Percentiles rank a stretch among this genome's conserved stretches.
Conservation (phyloP, 2,113 vertebrate genomes). For the Dipodomys merriami region DNA sequence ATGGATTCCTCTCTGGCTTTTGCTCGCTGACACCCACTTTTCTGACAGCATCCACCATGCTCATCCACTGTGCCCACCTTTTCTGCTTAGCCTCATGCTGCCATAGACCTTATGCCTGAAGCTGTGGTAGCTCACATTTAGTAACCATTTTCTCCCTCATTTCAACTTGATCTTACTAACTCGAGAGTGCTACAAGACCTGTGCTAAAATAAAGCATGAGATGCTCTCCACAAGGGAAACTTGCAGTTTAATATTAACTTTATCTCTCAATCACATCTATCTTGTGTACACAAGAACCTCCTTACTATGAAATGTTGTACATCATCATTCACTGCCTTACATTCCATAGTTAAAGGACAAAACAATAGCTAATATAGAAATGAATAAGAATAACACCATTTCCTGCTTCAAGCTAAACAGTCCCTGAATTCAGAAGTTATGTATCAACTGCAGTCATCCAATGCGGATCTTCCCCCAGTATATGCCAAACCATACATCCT, state of each 20-base stretch:
- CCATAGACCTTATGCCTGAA: not conserved
- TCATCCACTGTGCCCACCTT: not conserved
- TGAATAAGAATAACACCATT: not conserved
- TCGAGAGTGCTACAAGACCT: not conserved
- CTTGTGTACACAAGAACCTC: not conserved
- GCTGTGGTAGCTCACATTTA: not conserved
- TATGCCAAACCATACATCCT: not conserved
- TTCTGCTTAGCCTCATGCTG: not conserved
- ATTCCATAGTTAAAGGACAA: constrained; percentile 29
- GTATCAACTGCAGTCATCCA: not conserved
- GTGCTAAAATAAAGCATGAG: constrained; percentile 41
- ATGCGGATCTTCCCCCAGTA: not conserved
- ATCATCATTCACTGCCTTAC: not conserved
- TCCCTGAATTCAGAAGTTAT: not conserved
- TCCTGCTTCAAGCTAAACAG: constrained; percentile 11
- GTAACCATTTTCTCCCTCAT: not conserved
- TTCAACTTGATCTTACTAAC: constrained; percentile 15
- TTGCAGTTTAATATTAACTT: constrained; percentile 14
- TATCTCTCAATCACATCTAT: not conserved
- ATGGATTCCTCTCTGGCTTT: not conserved
- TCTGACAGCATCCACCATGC: not conserved
- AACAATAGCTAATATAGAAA: not conserved
- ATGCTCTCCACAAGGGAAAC: not conserved
- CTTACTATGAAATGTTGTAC: constrained; percentile 32
- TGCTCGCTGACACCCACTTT: not conserved